phyloP scores from a whole-genome alignment of 2,797 vertebrate species.

The Gastrophryne carolinensis region DNA sequence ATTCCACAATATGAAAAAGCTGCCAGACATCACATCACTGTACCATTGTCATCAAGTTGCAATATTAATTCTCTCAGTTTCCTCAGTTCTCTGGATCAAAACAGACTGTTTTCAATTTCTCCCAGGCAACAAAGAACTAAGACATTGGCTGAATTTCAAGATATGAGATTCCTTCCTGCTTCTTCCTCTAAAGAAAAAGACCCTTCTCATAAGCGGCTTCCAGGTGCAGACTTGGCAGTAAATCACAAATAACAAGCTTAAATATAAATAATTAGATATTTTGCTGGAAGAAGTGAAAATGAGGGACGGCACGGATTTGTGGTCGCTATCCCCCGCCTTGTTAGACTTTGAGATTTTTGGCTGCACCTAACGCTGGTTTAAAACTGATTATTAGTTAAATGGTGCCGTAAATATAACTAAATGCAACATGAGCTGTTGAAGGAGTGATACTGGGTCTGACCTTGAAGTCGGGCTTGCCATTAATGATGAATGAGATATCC shows the following conservation, averaged over 20 bases:
- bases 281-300: conserved; percentile 32
- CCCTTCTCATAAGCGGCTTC: conserved; percentile 50
- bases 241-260: conserved; percentile 29
- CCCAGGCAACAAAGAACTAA: conserved; percentile 46
- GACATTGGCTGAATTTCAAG: conserved; percentile 48
- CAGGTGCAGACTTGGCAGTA: conserved; percentile 48
- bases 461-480: background rate
- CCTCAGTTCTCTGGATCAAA: conserved; percentile 49
- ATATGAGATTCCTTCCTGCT: conserved; percentile 49
- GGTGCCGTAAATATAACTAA: background rate
- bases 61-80: conserved; percentile 55
- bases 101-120: conserved; percentile 49
- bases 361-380: background rate
- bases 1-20: conserved; percentile 51
- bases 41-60: conserved; percentile 55
- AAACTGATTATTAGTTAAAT: background rate
- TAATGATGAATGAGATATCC: background rate
- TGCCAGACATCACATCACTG: conserved; percentile 49
- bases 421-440: background rate
- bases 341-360: background rate
- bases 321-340: background rate
- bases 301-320: background rate
- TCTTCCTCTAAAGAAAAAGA: conserved; percentile 49
- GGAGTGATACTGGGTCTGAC: background rate
- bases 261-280: conserved; percentile 45